Percentiles rank a stretch among this genome's conserved stretches.
These are phyloP conservation scores for Trinectes maculatus DNA, from an alignment of 2,113 vertebrate species.

Conservation along the genomic window DNA sequence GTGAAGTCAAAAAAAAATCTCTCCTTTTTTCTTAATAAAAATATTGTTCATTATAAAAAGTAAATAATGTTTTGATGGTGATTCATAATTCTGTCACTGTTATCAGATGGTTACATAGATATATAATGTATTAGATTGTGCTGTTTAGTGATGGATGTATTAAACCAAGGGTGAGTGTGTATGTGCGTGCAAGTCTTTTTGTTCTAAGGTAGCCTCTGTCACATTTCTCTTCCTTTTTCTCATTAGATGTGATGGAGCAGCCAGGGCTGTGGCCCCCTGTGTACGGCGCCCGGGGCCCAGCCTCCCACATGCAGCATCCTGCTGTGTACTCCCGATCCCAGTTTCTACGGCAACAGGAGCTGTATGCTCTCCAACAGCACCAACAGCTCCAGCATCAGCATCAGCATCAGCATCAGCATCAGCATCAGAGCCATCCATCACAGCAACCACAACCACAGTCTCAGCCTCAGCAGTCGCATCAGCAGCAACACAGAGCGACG, in stretches of 20 bases:
- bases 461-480: constrained; percentile 74
- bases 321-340: constrained; percentile 92
- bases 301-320: constrained; percentile 93
- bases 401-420: constrained; percentile 75
- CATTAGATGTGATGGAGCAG: constrained; percentile 97
- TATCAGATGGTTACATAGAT: constrained; percentile 50
- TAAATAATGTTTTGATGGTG: constrained; percentile 62
- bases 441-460: constrained; percentile 78
- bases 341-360: constrained; percentile 96
- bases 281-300: constrained; percentile 89
- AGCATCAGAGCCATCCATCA: constrained; percentile 82
- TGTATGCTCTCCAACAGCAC: constrained; percentile 92
- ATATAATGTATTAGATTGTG: constrained; percentile 42
- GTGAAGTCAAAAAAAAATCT: constrained; percentile 54
- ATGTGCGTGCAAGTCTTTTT: constrained; percentile 27
- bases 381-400: constrained; percentile 85
- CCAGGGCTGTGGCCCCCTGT: constrained; percentile 94
- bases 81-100: constrained; percentile 59
- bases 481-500: constrained; percentile 72
- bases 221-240: constrained; percentile 54
- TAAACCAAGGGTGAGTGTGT: constrained; percentile 31
- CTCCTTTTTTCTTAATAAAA: not conserved
- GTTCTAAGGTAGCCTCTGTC: constrained; percentile 45
- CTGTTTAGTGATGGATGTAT: constrained; percentile 13
- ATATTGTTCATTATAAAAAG: constrained; percentile 48